Base-by-base conservation (phyloP, 2,113 vertebrate genomes). In the Puntigrus tetrazona region DNA sequence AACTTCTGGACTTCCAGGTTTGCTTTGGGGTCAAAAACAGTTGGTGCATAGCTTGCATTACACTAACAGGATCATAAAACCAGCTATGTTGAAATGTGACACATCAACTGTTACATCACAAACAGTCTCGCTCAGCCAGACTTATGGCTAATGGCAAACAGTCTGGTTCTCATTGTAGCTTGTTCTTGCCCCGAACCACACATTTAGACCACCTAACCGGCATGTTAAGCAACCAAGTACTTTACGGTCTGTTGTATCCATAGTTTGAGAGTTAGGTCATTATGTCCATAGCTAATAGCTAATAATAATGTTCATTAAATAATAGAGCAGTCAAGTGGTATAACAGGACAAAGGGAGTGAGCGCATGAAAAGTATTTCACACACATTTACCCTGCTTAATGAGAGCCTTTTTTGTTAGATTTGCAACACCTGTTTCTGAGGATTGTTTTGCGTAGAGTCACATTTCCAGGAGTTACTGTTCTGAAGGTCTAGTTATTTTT, bases 371-470 rank as follows among this genome's bases (percentile, higher is more conserved):
- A 38, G 36, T 65, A 79, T 63, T 45, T 43, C 14, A 27, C 0
- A 79, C 36, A 45, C 59, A 47, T 65, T 65, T 7, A 45, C 77
- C 16, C 38, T 65, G 59, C 27, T 67, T n/a, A 6, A 41, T 50
- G 59, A 80, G 16, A 22, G 20, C 5, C 8, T 20, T 63, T 59
- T 27, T 59, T 67, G 78, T 47, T n/a, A 65, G 41, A 47, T 80
- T 67, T 67, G 27, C 59, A 67, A 67, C 78, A 80, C 59, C 78
- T 80, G 78, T 80, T 67, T 80, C 41, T 80, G 16, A 41, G 41
- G 25, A 80, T 67, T 65, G 78, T 31, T 61, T 80, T 80, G 36
- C 34, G 29, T 34, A 16, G 29, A 50, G 20, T 59, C 75, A 59
- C 16, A 47, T 47, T 80, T 63, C 38, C 18, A 31, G 41, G 59